Conservation (phyloP, 2,797 vertebrate genomes). For the Onychomys torridus region DNA sequence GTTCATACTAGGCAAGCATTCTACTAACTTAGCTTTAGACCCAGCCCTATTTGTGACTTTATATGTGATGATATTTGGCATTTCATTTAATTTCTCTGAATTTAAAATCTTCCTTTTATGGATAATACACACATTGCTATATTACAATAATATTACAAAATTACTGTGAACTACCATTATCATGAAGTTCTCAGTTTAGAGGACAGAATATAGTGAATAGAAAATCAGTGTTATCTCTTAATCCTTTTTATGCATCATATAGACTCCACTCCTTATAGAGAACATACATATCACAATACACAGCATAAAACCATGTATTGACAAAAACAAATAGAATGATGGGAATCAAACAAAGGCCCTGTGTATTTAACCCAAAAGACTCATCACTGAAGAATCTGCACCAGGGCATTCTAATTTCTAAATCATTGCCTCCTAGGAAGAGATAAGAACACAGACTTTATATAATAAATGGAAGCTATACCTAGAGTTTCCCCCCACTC, state of each 20-base stretch:
- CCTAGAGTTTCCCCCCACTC: background rate
- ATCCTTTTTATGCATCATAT: background rate
- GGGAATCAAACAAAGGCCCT: background rate
- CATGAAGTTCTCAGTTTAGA: background rate
- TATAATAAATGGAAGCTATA: background rate
- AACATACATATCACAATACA: background rate
- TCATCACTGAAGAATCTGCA: background rate
- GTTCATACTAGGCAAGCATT: background rate
- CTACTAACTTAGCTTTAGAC: background rate
- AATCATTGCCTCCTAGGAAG: background rate
- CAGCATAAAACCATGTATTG: background rate
- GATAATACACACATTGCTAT: background rate
- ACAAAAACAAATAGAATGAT: background rate
- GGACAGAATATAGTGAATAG: background rate
- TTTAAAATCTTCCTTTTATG: background rate
- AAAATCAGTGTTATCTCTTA: background rate
- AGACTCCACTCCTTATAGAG: background rate
- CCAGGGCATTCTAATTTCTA: background rate
- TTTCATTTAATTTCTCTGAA: constrained; percentile 5
- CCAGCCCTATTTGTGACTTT: background rate
- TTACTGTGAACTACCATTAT: background rate
- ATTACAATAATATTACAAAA: background rate
- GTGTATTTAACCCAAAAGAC: background rate
- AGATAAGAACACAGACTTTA: background rate
- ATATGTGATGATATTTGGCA: background rate